Conservation (phyloP, 2,888 invertebrate species). For the Cheilosia vernalis region DNA sequence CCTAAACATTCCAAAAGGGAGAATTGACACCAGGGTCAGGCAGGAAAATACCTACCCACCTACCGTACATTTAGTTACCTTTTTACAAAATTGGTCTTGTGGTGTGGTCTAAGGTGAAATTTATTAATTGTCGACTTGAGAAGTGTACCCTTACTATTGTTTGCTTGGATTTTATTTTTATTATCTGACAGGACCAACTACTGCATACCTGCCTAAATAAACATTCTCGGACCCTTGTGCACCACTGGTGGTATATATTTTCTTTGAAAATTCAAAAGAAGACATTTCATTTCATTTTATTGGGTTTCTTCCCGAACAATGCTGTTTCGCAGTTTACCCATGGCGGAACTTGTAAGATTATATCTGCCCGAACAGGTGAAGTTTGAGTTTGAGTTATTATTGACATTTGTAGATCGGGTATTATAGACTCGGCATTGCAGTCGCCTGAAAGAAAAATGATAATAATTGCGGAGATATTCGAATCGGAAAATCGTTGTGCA, state of each 20-base stretch:
- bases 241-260: neutral
- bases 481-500: too few relatives aligned
- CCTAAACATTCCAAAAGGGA: neutral
- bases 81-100: neutral
- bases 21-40: neutral
- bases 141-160: neutral
- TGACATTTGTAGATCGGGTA: too few relatives aligned
- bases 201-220: neutral
- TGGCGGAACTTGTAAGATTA: neutral
- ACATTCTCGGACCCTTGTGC: neutral
- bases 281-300: neutral
- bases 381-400: too few relatives aligned
- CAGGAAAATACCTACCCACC: neutral
- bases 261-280: neutral
- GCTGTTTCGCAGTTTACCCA: neutral
- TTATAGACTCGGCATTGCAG: too few relatives aligned
- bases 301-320: neutral
- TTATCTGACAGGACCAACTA: neutral
- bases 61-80: neutral
- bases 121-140: neutral
- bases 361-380: too few relatives aligned
- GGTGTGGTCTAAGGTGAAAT: conserved; percentile 1
- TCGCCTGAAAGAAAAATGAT: too few relatives aligned
- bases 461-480: too few relatives aligned
- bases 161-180: neutral